A percentile compares a stretch with the other conserved stretches of the same genome.
These are phyloP conservation scores for Cryptophagus acutangulus DNA, from an alignment of 2,888 invertebrate species.

Conservation along the genomic window DNA sequence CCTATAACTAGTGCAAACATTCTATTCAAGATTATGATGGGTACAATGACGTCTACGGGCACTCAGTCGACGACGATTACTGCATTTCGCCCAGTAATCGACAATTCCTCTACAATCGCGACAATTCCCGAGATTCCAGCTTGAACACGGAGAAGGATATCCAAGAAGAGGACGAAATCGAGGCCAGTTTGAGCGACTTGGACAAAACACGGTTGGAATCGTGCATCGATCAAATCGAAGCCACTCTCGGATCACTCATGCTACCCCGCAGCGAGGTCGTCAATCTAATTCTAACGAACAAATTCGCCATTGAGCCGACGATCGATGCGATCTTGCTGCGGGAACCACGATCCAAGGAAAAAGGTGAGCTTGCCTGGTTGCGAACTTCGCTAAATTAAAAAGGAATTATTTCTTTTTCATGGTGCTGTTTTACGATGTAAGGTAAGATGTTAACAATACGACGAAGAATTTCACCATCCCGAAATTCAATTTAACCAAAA, in stretches of 20 bases:
- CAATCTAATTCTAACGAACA: slow-evolving; percentile 64
- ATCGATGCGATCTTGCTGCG: slow-evolving; percentile 60
- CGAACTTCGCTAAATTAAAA: neutral
- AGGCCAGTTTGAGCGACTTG: slow-evolving; percentile 51
- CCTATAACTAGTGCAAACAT: slow-evolving; percentile 8
- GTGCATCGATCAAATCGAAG: slow-evolving; percentile 77
- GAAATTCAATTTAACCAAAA: slow-evolving; percentile 25
- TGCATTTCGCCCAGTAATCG: slow-evolving; percentile 85
- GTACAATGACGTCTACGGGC: slow-evolving; percentile 87
- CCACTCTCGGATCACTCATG: slow-evolving; percentile 68
- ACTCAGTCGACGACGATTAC: slow-evolving; percentile 90
- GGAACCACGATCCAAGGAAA: slow-evolving; percentile 30
- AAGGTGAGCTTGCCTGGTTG: slow-evolving; percentile 41
- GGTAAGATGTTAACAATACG: slow-evolving; percentile 51
- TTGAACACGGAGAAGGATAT: slow-evolving; percentile 63
- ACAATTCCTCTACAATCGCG: slow-evolving; percentile 79
- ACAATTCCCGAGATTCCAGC: slow-evolving; percentile 50
- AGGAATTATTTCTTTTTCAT: slow-evolving; percentile 33
- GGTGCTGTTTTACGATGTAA: slow-evolving; percentile 41
- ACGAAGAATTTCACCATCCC: slow-evolving; percentile 32
- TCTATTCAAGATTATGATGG: slow-evolving; percentile 73
- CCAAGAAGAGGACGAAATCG: slow-evolving; percentile 61
- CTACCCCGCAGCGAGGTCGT: slow-evolving; percentile 68
- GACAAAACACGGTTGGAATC: slow-evolving; percentile 73
- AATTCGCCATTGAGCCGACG: slow-evolving; percentile 68